Evolutionary conservation across 2,797 vertebrate species (phyloP), one percentile per base, ranked within the genome.

Genomic region (Okamejei kenojei): DNA sequence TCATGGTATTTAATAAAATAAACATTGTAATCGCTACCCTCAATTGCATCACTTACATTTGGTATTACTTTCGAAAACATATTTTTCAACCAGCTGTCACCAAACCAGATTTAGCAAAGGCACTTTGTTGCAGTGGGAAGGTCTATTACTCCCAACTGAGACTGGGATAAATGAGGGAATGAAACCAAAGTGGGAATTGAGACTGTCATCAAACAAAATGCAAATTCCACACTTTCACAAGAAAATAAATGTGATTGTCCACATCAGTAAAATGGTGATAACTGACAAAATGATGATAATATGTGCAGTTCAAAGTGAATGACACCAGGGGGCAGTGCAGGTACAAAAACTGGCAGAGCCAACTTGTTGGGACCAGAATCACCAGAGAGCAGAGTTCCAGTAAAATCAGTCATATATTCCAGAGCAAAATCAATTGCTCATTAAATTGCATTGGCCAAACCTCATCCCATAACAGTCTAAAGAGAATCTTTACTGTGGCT

Each of bases 371-470:
- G 38, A 74, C 11, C 35, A 92, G 71, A 54, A 45, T 38, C 71
- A 74, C 45, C 1, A 65, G 90, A 76, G 38, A 54, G 38, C 68
- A 74, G 71, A 26, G 71, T n/a, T 7, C 61, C 63, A 29, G 5
- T 19, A 68, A 91, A 91, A 45, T 71, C n/a, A 45, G 68, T 38
- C 54, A 45, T 26, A 54, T 68, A 92, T 29, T 92, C 19, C 68
- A 92, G 23, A 92, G 26, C 68, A 74, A 92, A 92, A 92, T 92
- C 68, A 92, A 74, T 92, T 76, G 73, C 73, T 76, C 90, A 92
- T 74, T 92, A 92, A 76, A 76, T 58, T 92, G 21, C 90, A 92
- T 54, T 29, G 38, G 26, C 23, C 38, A 45, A 91, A 45, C 68
- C 65, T 45, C 32, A 91, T 91, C 68, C 88, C 68, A 86, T 19